A percentile compares a stretch with the other conserved stretches of the same genome.
These are phyloP conservation scores for Microcebus jonahi DNA, from an alignment of 2,113 vertebrate genomes.

Conservation along the genomic window DNA sequence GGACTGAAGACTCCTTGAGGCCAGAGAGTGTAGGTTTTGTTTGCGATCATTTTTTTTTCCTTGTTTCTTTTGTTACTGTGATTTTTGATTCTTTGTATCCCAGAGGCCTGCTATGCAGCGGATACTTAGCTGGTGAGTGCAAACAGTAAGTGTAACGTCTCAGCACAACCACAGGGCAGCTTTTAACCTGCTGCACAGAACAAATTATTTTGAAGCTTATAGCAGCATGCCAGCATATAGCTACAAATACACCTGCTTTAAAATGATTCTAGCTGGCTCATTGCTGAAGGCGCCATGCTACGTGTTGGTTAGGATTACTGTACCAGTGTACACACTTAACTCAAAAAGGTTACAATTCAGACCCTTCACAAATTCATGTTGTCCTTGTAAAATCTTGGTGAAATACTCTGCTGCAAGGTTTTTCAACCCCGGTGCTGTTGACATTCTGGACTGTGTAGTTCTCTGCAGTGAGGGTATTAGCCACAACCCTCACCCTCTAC, in stretches of 20 bases:
- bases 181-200: not conserved
- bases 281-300: not conserved
- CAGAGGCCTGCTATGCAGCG: not conserved
- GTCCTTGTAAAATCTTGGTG: not conserved
- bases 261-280: not conserved
- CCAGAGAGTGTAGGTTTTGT: not conserved
- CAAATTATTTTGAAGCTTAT: not conserved
- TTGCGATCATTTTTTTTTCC: not conserved
- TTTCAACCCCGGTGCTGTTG: not conserved
- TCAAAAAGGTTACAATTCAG: not conserved
- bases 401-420: not conserved
- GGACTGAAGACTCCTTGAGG: not conserved
- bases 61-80: not conserved
- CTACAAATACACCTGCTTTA: not conserved
- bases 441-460: not conserved
- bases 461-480: not conserved
- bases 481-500: not conserved
- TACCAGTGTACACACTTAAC: not conserved
- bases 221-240: not conserved
- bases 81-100: not conserved
- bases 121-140: not conserved
- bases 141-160: not conserved
- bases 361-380: not conserved
- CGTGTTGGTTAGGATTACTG: not conserved
- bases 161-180: not conserved